A percentile compares a stretch with the other conserved stretches of the same genome.
Evolutionary conservation across 1,140 invertebrate genomes (phyloP).

Genomic region (Drosophila sproati): DNA sequence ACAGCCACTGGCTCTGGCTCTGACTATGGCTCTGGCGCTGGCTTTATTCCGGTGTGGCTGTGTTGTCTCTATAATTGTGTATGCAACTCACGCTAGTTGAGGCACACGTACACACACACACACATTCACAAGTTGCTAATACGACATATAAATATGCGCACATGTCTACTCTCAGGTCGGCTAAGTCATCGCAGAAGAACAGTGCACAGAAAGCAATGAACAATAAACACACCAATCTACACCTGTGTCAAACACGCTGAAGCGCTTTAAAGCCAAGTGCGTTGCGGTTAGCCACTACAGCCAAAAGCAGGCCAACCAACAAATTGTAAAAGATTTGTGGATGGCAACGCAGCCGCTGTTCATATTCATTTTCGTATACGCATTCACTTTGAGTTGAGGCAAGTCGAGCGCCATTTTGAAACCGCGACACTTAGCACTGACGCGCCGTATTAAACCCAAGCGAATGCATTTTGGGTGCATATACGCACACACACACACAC

Average conservation of each 20-base stretch:
- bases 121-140: not conserved
- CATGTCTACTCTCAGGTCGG: not conserved
- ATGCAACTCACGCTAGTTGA: conserved; percentile 9
- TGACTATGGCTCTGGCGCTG: not conserved
- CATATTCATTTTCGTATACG: conserved; percentile 3
- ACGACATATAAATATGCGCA: not conserved
- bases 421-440: conserved; percentile 77
- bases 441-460: conserved; percentile 72
- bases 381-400: conserved; percentile 37
- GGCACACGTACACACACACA: not conserved
- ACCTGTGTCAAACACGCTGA: not conserved
- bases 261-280: conserved; percentile 46
- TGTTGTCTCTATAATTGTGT: conserved; percentile 7
- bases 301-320: conserved; percentile 1
- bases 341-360: not conserved
- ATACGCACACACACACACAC: not conserved
- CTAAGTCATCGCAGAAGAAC: not conserved
- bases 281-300: conserved; percentile 32
- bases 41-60: conserved; percentile 4
- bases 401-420: conserved; percentile 70
- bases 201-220: not conserved
- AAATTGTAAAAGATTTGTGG: conserved; percentile 11
- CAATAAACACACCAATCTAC: not conserved
- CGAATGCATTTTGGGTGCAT: conserved; percentile 52
- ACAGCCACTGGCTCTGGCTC: not conserved